Percentiles rank a stretch among this genome's conserved stretches.
These are phyloP conservation scores for Ciconia nigra DNA, from an alignment of 2,797 vertebrate species.

Conservation along the genomic window DNA sequence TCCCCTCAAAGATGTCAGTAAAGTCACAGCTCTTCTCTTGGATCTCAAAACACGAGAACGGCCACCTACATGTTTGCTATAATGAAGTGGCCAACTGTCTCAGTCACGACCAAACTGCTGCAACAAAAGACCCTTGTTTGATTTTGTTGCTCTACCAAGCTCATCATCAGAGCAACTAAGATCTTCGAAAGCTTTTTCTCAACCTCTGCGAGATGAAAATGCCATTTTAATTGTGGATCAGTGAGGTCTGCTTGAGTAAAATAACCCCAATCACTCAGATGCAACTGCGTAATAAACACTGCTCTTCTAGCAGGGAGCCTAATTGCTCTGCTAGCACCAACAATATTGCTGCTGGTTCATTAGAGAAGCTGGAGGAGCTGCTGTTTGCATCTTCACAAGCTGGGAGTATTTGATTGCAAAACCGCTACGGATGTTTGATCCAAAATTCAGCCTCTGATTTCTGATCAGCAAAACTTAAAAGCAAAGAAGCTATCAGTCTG, in stretches of 20 bases:
- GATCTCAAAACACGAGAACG: constrained; percentile 4
- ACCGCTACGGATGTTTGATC: neutral
- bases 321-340: constrained; percentile 14
- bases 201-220: constrained; percentile 1
- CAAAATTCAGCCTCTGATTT: constrained; percentile 32
- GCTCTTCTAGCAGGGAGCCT: neutral
- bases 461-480: constrained; percentile 28
- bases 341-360: neutral
- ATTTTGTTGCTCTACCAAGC: neutral
- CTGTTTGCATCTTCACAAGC: neutral
- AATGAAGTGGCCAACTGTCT: constrained; percentile 24
- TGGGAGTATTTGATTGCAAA: constrained; percentile 9
- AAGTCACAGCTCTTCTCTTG: neutral
- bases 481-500: neutral
- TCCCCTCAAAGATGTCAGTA: neutral
- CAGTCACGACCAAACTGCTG: neutral
- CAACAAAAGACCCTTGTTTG: neutral
- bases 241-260: constrained; percentile 4
- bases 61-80: constrained; percentile 22
- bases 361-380: neutral
- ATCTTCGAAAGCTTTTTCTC: constrained; percentile 10
- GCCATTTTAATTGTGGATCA: neutral
- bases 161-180: neutral
- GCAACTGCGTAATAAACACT: neutral
- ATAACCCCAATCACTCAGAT: neutral